Evolutionary conservation across 2,797 vertebrate genomes (phyloP).

Genomic region (Lophius americanus): DNA sequence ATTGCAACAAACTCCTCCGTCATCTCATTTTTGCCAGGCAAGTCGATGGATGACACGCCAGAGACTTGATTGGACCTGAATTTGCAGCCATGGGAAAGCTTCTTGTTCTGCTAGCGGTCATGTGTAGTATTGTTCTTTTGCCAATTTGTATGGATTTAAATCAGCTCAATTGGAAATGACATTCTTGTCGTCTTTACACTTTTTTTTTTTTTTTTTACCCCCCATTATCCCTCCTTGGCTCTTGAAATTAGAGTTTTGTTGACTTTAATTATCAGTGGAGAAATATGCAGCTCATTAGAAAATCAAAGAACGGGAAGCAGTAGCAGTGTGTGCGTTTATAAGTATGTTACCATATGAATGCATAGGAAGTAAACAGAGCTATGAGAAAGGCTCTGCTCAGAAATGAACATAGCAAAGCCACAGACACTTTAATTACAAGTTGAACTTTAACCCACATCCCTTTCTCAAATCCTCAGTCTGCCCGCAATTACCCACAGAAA

Average conservation of each 20-base stretch:
- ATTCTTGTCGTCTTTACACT: slow-evolving; percentile 51
- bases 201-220: slow-evolving; percentile 23
- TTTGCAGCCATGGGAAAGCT: slow-evolving; percentile 46
- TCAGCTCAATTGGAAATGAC: slow-evolving; percentile 53
- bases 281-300: slow-evolving; percentile 69
- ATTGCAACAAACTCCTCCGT: slow-evolving; percentile 66
- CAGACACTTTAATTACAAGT: slow-evolving; percentile 73
- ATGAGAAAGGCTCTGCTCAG: slow-evolving; percentile 51
- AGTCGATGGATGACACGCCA: slow-evolving; percentile 64
- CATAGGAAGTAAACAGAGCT: slow-evolving; percentile 65
- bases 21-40: slow-evolving; percentile 67
- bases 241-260: slow-evolving; percentile 66
- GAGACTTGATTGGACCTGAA: slow-evolving; percentile 60
- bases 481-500: slow-evolving; percentile 61
- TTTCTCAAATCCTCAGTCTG: slow-evolving; percentile 54
- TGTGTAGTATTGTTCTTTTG: neutral
- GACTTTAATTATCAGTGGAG: slow-evolving; percentile 71
- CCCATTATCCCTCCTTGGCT: slow-evolving; percentile 40
- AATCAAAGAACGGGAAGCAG: slow-evolving; percentile 54
- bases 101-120: slow-evolving; percentile 15
- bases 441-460: slow-evolving; percentile 80
- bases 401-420: slow-evolving; percentile 62
- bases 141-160: slow-evolving; percentile 22
- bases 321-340: slow-evolving; percentile 46
- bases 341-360: slow-evolving; percentile 45